A percentile compares a stretch with the other conserved stretches of the same genome.
Evolutionary conservation across 2,888 invertebrate genomes (phyloP).

Genomic region (Laspeyria flexula): DNA sequence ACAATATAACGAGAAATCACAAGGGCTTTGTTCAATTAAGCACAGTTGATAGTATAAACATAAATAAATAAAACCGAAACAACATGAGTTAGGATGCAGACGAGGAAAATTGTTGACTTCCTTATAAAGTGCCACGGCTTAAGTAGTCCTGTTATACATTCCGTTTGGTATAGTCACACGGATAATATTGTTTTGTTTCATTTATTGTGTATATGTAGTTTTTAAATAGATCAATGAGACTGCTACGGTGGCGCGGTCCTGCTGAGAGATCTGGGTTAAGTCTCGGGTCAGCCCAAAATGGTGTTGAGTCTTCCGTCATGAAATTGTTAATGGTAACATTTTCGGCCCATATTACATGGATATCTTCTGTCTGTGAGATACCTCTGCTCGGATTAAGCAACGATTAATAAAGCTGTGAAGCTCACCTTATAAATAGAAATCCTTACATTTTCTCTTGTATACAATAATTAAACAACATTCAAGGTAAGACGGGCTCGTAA

Average conservation of each 20-base stretch:
- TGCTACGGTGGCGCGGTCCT: no score
- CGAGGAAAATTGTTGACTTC: constrained; percentile 50
- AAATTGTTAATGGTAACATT: no score
- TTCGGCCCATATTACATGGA: no score
- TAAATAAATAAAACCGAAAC: constrained; percentile 29
- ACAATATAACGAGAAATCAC: not conserved
- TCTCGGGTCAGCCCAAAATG: no score
- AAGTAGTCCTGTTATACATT: constrained; percentile 32
- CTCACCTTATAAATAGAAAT: not conserved
- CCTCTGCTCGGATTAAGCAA: no score
- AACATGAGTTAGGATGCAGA: constrained; percentile 24
- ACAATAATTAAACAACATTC: constrained; percentile 3
- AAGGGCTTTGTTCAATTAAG: constrained; percentile 6
- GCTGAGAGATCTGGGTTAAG: no score
- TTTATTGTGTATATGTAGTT: not conserved
- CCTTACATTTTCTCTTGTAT: not conserved
- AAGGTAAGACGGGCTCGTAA: constrained; percentile 11
- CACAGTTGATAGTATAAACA: constrained; percentile 19
- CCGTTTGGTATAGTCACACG: constrained; percentile 29
- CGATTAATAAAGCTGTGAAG: not conserved
- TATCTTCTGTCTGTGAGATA: no score
- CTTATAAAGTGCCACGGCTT: constrained; percentile 34
- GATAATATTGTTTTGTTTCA: constrained; percentile 14
- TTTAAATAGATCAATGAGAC: not conserved
- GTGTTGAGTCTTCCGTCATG: no score